Evolutionary conservation across 1,140 invertebrate species (phyloP).

Genomic region (Anoplolepis gracilipes): DNA sequence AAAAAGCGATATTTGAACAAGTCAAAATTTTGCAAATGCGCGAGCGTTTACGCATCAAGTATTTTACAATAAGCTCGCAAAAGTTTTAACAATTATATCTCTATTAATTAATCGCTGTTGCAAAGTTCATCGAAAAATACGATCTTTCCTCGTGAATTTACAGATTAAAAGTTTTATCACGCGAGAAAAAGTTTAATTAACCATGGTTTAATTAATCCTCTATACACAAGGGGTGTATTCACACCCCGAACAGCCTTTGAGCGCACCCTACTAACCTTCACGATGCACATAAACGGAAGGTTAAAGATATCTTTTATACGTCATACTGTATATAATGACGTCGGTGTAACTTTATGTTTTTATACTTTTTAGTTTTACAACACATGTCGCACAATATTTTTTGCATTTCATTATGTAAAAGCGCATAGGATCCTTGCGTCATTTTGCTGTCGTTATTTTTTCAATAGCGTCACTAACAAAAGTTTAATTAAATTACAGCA

Average conservation of each 20-base stretch:
- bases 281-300: slow-evolving; percentile 45
- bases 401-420: slow-evolving; percentile 45
- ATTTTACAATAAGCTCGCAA: neutral
- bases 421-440: slow-evolving; percentile 27
- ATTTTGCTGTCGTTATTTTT: neutral
- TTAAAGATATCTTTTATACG: slow-evolving; percentile 57
- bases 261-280: slow-evolving; percentile 41
- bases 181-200: slow-evolving; percentile 35
- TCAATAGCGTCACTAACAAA: neutral
- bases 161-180: slow-evolving; percentile 44
- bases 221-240: slow-evolving; percentile 18
- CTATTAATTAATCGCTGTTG: slow-evolving; percentile 6
- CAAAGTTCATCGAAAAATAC: neutral
- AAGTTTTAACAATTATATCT: slow-evolving; percentile 9
- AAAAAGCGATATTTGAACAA: neutral
- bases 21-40: no score
- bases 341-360: slow-evolving; percentile 33
- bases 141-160: neutral
- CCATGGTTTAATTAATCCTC: slow-evolving; percentile 36
- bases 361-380: slow-evolving; percentile 26
- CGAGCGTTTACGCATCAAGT: neutral
- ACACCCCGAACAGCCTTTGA: slow-evolving; percentile 32
- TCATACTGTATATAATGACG: slow-evolving; percentile 41
- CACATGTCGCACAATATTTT: neutral
- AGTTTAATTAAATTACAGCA: neutral